These are phyloP conservation scores for Saimiri boliviensis DNA, from an alignment of 2,113 vertebrate genomes.

Conservation along the genomic window DNA sequence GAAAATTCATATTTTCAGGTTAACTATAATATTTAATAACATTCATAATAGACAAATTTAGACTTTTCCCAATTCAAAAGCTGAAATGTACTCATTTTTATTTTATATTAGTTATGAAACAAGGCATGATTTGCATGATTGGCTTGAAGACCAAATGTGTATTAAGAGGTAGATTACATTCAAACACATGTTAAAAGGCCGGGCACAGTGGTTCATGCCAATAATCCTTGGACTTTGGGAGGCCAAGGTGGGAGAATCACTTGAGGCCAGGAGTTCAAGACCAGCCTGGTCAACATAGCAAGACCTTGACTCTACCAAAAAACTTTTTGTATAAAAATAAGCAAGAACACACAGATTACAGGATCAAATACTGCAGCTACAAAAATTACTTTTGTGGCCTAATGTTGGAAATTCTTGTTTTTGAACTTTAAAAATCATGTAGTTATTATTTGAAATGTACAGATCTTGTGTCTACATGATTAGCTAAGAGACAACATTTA, in stretches of 20 bases:
- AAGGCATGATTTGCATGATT: not conserved
- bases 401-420: not conserved
- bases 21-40: slow-evolving; percentile 2
- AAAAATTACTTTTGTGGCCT: not conserved
- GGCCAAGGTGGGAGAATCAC: no score
- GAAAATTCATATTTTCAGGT: not conserved
- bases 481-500: not conserved
- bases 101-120: slow-evolving; percentile 1
- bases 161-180: not conserved
- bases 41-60: not conserved
- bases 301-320: no score
- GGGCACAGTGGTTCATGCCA: no score
- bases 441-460: not conserved
- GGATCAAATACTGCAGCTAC: not conserved
- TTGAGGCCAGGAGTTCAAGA: no score
- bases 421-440: slow-evolving; percentile 41
- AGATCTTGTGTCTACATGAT: not conserved
- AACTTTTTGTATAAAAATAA: not conserved
- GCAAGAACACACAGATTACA: not conserved
- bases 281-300: no score
- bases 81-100: not conserved
- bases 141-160: not conserved
- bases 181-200: not conserved
- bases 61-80: slow-evolving; percentile 7
- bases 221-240: no score